Conservation (phyloP, 1,140 invertebrate genomes). For the Pseudoatta argentina region DNA sequence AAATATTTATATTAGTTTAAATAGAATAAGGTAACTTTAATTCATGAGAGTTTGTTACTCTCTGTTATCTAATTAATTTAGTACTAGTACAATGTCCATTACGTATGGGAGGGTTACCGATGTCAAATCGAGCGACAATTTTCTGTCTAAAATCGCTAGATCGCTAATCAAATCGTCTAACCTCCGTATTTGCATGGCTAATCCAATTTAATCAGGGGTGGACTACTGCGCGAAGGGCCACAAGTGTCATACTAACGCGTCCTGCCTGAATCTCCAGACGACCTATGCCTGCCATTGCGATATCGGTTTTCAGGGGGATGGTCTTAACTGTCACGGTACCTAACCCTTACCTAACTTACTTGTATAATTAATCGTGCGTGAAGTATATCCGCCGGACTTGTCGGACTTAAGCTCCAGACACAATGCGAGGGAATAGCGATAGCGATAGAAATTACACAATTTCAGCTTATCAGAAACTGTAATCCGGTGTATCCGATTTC, state of each 20-base stretch:
- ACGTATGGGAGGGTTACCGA: conserved; percentile 35
- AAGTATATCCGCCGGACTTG: neutral
- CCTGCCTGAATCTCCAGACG: conserved; percentile 94
- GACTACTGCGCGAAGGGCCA: conserved; percentile 96
- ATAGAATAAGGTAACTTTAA: neutral
- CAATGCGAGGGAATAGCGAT: too few relatives aligned
- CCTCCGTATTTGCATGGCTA: conserved; percentile 76
- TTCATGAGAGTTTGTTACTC: neutral
- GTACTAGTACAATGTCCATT: neutral
- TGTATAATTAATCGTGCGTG: conserved; percentile 44
- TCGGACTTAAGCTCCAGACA: neutral
- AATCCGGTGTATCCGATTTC: too few relatives aligned
- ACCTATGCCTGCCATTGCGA: conserved; percentile 94
- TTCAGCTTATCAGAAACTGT: too few relatives aligned
- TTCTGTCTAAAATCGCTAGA: conserved; percentile 12
- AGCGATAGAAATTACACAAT: too few relatives aligned
- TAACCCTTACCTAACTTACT: conserved; percentile 70
- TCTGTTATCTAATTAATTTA: conserved; percentile 5
- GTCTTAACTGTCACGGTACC: conserved; percentile 91
- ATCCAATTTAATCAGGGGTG: conserved; percentile 89
- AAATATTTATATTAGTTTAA: conserved; percentile 26
- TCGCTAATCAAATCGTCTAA: conserved; percentile 72
- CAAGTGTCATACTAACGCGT: conserved; percentile 93
- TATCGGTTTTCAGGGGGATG: conserved; percentile 93
- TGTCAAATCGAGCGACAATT: neutral